A percentile compares a stretch with the other conserved stretches of the same genome.
These are phyloP conservation scores for Agonopterix arenella DNA, from an alignment of 2,888 invertebrate genomes.

Conservation along the genomic window DNA sequence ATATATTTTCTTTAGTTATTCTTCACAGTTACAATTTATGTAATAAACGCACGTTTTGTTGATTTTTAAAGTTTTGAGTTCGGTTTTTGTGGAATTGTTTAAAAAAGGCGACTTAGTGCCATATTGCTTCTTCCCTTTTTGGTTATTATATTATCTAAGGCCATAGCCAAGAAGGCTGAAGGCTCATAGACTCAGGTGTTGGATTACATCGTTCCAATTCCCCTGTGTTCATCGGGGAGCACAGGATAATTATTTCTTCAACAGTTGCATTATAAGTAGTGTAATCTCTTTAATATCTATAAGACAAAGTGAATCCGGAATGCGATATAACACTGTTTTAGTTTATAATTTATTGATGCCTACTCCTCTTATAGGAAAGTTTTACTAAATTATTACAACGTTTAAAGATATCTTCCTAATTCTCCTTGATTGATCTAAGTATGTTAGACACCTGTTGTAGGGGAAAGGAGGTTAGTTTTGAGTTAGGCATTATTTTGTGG, in stretches of 20 bases:
- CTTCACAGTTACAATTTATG: too few species aligned
- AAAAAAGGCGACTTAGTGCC: not conserved
- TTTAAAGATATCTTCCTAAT: too few species aligned
- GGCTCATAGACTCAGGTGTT: conserved; percentile 26
- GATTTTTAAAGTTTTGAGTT: too few species aligned
- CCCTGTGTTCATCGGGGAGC: conserved; percentile 17
- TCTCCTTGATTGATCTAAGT: too few species aligned
- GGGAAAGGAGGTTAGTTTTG: too few species aligned
- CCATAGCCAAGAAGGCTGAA: conserved; percentile 9
- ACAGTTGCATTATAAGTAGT: not conserved
- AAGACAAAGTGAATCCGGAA: conserved; percentile 4
- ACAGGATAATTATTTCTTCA: conserved; percentile 1
- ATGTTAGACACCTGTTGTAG: too few species aligned
- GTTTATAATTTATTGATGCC: conserved; percentile 5
- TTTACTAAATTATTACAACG: too few species aligned
- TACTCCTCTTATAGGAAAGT: too few species aligned
- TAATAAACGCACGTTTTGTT: too few species aligned
- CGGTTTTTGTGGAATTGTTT: too few species aligned
- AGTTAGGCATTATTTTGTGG: too few species aligned
- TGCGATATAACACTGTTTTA: conserved; percentile 2
- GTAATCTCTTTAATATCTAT: conserved; percentile 4
- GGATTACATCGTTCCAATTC: conserved; percentile 27
- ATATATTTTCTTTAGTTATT: too few species aligned
- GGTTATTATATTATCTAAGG: not conserved
- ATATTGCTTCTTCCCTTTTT: not conserved